Conservation (phyloP, 2,797 vertebrate species). For the Sebastes glaucus region DNA sequence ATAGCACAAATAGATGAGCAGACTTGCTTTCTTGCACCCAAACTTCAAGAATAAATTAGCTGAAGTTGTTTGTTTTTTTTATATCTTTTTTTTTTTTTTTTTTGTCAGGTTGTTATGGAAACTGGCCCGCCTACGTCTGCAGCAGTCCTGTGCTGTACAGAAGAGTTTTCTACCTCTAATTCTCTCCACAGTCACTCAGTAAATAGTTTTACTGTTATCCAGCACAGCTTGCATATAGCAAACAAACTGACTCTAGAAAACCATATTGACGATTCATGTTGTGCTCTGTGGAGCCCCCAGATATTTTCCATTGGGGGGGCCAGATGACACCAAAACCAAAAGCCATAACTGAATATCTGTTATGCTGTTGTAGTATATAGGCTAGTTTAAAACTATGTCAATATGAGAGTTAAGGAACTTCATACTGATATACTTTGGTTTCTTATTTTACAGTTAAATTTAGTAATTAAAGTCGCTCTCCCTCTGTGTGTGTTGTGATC, state of each 20-base stretch:
- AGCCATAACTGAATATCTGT: neutral
- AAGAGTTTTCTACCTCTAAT: slow-evolving; percentile 36
- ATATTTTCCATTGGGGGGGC: neutral
- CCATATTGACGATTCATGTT: neutral
- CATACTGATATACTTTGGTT: neutral
- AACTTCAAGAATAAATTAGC: slow-evolving; percentile 57
- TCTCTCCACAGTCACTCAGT: slow-evolving; percentile 15
- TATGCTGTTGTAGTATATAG: neutral
- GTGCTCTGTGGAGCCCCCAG: neutral
- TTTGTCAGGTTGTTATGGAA: slow-evolving; percentile 72
- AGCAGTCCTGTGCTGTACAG: slow-evolving; percentile 34
- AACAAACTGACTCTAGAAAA: neutral
- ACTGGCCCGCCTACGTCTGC: slow-evolving; percentile 57
- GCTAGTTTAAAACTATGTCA: neutral
- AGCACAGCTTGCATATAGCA: neutral
- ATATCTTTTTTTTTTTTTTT: neutral
- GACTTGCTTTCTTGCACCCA: slow-evolving; percentile 22
- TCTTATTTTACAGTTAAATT: neutral
- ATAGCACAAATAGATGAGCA: slow-evolving; percentile 12
- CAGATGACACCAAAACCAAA: neutral
- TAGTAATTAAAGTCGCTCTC: too few relatives aligned
- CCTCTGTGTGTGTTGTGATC: too few relatives aligned
- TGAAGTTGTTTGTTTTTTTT: slow-evolving; percentile 36
- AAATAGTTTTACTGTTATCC: slow-evolving; percentile 17
- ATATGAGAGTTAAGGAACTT: neutral